phyloP scores from a whole-genome alignment of 2,888 invertebrate genomes.

The Hypercompe scribonia region DNA sequence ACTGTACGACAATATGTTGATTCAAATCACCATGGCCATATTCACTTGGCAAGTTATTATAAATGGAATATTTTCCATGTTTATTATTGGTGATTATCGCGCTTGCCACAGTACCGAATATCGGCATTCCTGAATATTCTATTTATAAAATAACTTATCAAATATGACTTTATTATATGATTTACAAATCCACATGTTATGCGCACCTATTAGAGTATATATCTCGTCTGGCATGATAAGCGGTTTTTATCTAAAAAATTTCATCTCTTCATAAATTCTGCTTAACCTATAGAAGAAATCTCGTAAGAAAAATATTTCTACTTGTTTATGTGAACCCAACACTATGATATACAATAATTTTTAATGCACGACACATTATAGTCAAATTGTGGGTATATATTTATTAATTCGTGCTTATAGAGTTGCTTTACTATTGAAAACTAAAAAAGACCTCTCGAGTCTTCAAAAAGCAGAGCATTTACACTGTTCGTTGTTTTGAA shows the following conservation, averaged over 20 bases:
- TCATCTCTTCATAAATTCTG: no score
- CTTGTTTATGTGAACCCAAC: constrained; percentile 4
- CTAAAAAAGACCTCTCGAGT: background rate
- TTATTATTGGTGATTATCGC: no score
- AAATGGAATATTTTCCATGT: no score
- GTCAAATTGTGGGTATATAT: constrained; percentile 4
- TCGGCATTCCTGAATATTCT: no score
- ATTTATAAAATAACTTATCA: no score
- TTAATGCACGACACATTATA: background rate
- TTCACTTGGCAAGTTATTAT: background rate
- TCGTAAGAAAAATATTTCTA: background rate
- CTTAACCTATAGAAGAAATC: background rate
- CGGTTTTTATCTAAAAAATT: no score
- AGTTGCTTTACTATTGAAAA: background rate
- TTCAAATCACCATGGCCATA: background rate
- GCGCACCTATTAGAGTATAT: no score
- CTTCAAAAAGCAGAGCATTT: constrained; percentile 35
- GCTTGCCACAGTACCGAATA: no score
- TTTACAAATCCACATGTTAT: no score
- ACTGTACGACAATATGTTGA: background rate
- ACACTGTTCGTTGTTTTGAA: constrained; percentile 53
- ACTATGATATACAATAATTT: constrained; percentile 7
- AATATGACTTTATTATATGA: no score
- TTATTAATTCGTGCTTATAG: background rate
- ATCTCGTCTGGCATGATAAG: no score